Percentiles rank a stretch among this genome's conserved stretches.
Conservation (phyloP, 2,113 vertebrate genomes). For the Vulpes ferrilata region DNA sequence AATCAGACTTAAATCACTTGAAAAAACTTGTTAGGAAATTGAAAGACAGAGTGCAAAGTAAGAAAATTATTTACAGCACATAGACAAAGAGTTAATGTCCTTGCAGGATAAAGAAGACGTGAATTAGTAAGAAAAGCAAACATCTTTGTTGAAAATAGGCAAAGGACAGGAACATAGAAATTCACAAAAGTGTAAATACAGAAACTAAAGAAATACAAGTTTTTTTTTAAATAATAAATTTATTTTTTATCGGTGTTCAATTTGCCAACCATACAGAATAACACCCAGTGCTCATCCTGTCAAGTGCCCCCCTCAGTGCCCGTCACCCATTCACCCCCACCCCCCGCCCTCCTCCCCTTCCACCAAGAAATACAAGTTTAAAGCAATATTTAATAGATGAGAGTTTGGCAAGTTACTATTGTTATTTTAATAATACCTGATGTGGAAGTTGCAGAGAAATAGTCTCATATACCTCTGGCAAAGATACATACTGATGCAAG, state of each 20-base stretch:
- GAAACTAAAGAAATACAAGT: conserved; percentile 18
- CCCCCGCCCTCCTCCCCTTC: too few relatives aligned
- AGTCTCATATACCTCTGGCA: not conserved
- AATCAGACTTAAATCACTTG: not conserved
- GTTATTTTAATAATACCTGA: conserved; percentile 15
- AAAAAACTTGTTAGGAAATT: conserved; percentile 46
- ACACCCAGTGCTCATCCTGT: too few relatives aligned
- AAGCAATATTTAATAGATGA: conserved; percentile 9
- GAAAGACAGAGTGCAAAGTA: not conserved
- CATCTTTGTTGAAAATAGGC: not conserved
- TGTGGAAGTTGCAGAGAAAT: not conserved
- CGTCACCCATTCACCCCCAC: too few relatives aligned
- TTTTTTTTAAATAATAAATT: not conserved
- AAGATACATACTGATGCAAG: not conserved
- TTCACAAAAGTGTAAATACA: not conserved
- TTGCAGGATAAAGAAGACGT: not conserved
- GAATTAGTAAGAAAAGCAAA: conserved; percentile 14
- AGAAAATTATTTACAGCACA: conserved; percentile 23
- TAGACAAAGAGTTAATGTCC: not conserved
- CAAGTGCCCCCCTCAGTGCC: too few relatives aligned
- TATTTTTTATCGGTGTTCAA: too few relatives aligned
- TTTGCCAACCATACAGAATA: too few relatives aligned
- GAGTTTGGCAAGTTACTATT: not conserved
- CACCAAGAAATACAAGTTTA: not conserved
- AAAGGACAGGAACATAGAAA: not conserved